Evolutionary conservation across 2,888 invertebrate genomes (phyloP).

Genomic region (Tetranychus truncatus): DNA sequence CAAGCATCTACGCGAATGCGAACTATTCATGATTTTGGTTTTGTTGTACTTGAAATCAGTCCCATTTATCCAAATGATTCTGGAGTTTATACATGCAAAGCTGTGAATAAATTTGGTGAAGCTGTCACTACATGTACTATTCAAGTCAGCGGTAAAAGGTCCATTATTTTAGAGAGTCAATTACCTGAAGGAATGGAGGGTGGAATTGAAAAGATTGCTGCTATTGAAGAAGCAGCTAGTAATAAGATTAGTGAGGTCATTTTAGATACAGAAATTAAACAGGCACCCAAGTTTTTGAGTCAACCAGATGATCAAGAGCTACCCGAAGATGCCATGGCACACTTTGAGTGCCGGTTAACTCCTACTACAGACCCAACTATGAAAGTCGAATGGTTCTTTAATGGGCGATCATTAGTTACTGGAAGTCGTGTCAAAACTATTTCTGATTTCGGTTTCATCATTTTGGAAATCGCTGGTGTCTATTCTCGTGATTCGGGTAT

Average conservation of each 20-base stretch:
- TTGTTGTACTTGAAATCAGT: constrained; percentile 81
- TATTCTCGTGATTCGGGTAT: constrained; percentile 91
- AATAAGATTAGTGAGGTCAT: constrained; percentile 75
- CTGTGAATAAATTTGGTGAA: constrained; percentile 81
- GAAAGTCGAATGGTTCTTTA: constrained; percentile 89
- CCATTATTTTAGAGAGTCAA: constrained; percentile 78
- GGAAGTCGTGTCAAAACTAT: constrained; percentile 86
- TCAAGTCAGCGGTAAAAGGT: constrained; percentile 49
- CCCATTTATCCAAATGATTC: constrained; percentile 94
- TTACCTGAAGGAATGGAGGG: constrained; percentile 80
- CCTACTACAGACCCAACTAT: constrained; percentile 84
- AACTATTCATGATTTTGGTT: constrained; percentile 57
- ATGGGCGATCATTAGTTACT: constrained; percentile 61
- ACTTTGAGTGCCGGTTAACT: constrained; percentile 86
- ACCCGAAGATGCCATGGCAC: constrained; percentile 85
- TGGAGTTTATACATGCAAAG: constrained; percentile 85
- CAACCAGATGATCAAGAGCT: constrained; percentile 56
- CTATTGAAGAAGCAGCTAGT: constrained; percentile 31
- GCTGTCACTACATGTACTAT: constrained; percentile 56
- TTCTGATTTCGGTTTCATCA: constrained; percentile 93
- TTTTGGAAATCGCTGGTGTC: constrained; percentile 64
- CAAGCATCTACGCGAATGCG: constrained; percentile 38
- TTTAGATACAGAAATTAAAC: constrained; percentile 49
- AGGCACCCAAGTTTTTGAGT: constrained; percentile 67
- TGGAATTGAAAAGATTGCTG: constrained; percentile 56